Conservation (phyloP, 2,797 vertebrate species). For the Malurus leucopterus region DNA sequence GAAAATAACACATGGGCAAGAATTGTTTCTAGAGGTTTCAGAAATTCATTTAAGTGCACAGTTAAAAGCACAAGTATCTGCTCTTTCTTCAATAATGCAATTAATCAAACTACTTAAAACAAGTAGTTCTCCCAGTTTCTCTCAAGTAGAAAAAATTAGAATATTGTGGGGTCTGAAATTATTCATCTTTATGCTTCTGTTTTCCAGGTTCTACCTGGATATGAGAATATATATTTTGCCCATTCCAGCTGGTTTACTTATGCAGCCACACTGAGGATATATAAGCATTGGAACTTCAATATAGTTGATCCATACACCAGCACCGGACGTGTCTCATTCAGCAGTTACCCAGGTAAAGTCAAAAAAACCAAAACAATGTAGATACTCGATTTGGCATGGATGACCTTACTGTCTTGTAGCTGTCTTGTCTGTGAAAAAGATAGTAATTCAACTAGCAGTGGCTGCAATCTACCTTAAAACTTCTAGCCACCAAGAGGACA, state of each 20-base stretch:
- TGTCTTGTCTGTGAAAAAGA: not conserved
- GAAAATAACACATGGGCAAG: not conserved
- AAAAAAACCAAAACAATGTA: not conserved
- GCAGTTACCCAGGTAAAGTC: conserved; percentile 87
- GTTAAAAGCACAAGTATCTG: not conserved
- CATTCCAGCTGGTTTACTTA: conserved; percentile 93
- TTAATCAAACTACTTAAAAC: not conserved
- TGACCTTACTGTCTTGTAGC: not conserved
- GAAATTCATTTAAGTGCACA: not conserved
- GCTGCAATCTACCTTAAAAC: not conserved
- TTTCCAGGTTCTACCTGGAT: conserved; percentile 86
- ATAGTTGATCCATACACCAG: conserved; percentile 70
- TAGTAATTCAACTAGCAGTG: not conserved
- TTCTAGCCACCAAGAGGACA: not conserved
- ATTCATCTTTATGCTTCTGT: conserved; percentile 6
- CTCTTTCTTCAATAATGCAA: not conserved
- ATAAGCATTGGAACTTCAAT: conserved; percentile 89
- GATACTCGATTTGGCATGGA: not conserved
- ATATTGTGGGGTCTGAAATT: not conserved
- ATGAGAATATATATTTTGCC: conserved; percentile 86
- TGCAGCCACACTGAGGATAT: conserved; percentile 87
- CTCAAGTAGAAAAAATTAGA: not conserved
- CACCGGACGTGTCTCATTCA: conserved; percentile 83
- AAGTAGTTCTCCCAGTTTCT: not conserved
- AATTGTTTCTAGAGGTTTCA: not conserved